These are phyloP conservation scores for Brachypodius melanocephalos DNA, from an alignment of 2,113 vertebrate species.

Conservation along the genomic window DNA sequence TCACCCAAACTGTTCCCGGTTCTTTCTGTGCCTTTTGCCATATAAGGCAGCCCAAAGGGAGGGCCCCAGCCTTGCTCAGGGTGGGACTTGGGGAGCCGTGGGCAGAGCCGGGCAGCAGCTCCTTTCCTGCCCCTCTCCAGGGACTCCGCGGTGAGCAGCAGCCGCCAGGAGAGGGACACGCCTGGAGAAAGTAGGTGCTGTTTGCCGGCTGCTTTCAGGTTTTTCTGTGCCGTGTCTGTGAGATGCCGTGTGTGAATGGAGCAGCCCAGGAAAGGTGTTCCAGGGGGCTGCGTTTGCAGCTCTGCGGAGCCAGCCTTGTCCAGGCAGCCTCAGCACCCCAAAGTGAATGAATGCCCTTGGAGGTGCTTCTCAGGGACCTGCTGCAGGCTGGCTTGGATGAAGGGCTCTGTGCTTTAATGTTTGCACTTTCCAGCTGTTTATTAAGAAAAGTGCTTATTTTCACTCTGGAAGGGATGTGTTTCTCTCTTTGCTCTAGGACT, in stretches of 20 bases:
- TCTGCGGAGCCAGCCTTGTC: not conserved
- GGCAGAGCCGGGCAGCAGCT: not conserved
- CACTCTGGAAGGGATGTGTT: not conserved
- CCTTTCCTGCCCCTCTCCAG: not conserved
- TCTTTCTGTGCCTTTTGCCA: not conserved
- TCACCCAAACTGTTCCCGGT: not conserved
- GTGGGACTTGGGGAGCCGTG: not conserved
- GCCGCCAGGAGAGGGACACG: not conserved
- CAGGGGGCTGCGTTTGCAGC: not conserved
- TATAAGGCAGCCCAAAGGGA: constrained; percentile 42
- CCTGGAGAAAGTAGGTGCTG: not conserved
- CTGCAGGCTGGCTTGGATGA: not conserved
- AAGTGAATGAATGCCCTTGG: not conserved
- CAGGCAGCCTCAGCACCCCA: not conserved
- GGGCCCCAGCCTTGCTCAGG: not conserved
- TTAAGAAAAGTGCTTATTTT: not conserved
- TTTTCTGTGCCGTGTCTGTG: not conserved
- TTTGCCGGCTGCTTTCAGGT: not conserved
- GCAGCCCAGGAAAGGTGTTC: not conserved
- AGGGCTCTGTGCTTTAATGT: not conserved
- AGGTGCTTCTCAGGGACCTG: not conserved
- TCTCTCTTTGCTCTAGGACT: not conserved
- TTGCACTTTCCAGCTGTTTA: not conserved
- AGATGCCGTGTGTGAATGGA: not conserved
- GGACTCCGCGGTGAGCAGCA: not conserved